Evolutionary conservation across 1,140 invertebrate species (phyloP), one percentile per base, ranked within the genome.

Genomic region (Potamilus streckersoni): DNA sequence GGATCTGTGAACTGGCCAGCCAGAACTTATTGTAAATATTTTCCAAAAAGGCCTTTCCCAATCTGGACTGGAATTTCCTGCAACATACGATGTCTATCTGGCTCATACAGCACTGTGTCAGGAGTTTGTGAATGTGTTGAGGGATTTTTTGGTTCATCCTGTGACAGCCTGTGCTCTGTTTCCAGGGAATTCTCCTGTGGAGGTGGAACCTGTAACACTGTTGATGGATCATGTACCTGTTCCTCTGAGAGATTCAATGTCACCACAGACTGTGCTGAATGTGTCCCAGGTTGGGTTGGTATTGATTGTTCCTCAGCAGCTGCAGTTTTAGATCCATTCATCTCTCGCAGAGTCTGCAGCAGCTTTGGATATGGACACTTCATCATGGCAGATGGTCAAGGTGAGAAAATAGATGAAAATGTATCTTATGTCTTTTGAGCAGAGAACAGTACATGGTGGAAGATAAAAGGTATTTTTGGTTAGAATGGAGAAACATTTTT

Each of bases 371-470:
- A 80, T 58, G 76, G 78, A 49, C 75, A 75, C 16, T 77, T 72
- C 19, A 69, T 74, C 38, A 82, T 80, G 78, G 79, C 80, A 78
- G 80, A 82, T 75, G 80, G 80, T 13, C 79, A 82, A 58, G 70
- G 38, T 49, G 38, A 49, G 38, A 49, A 49, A 49, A 49, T 11
- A 49, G 38, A 49, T 49, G 38, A 49, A 0, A 11, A 49, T 49
- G 11, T 49, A 49, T 49, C 38, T 49, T 49, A 0, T 49, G 38
- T 49, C 6, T 11, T 49, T 49, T 49, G 11, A 49, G 38, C 38
- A 49, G 11, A 49, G 38, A 49, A 49, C 6, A 49, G 11, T 49
- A 49, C 6, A 0, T 49, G 38, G 38, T 49, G 38, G 6, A 49
- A 49, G 38, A 49, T 8, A 49, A 49, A 8, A 6, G 38, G 38